Base-by-base conservation (phyloP, 2,888 invertebrate genomes). In the Cinara cedri region DNA sequence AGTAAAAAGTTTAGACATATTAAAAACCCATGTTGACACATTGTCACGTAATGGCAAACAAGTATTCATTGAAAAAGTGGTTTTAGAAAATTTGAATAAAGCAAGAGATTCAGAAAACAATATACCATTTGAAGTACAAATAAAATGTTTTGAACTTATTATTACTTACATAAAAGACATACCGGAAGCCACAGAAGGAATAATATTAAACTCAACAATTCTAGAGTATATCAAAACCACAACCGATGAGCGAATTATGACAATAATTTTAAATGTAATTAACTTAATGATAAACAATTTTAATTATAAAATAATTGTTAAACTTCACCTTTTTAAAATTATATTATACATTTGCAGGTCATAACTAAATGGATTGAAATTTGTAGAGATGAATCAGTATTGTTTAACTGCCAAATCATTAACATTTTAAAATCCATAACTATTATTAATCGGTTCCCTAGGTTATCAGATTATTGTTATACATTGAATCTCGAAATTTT, bases 81-180 rank as follows among this genome's bases (percentile, higher is more conserved):
- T 78, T 8, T 70, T 78, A 1, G 70, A 60, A 49, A 57, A 49
- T 70, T 78, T 78, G 14, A 4, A 70, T 21, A 78, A 51, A 42
- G 78, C 78, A 13, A 78, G 44, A 42, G 60, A 70, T 70, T 21
- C 21, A 3, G 49, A 60, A 70, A 70, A 78, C 49, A 70, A 51
- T 60, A 78, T 78, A 49, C 70, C 78, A 3, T 60, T 78, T 60
- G 78, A 78, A 70, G 78, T 78, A 11, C 68, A 70, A 70, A 14
- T 51, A 19, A 78, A 78, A 57, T 78, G 78, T 70, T 70, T 78
- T n/a, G 70, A 78, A 70, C 62, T 78, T 24, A 3, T 78, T 0
- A 46, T 68, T 51, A 34, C 6, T 55, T 78, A 57, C n/a, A 49
- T 78, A 21, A 57, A 42, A 60, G 68, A 78, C 21, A 21, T 78